Conservation (phyloP, 2,888 invertebrate species). For the Fissipunctia ypsillon region DNA sequence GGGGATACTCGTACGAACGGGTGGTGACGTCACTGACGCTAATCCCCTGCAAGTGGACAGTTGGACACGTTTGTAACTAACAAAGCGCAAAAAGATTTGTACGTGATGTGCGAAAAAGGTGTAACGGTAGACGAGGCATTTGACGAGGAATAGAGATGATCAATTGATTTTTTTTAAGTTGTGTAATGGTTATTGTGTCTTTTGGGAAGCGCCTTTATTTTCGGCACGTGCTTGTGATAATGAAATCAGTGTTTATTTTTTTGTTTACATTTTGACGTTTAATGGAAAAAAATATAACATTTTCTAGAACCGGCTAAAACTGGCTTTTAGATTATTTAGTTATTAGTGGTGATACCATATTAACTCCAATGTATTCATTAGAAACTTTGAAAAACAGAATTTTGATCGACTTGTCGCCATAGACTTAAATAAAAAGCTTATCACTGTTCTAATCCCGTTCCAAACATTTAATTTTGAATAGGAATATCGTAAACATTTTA, state of each 20-base stretch:
- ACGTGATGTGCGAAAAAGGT: conserved; percentile 65
- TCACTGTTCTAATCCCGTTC: conserved; percentile 59
- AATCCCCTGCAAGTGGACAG: conserved; percentile 67
- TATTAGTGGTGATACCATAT: neutral
- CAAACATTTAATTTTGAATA: conserved; percentile 59
- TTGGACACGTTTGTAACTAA: conserved; percentile 61
- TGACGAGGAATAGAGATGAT: neutral
- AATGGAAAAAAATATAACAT: neutral
- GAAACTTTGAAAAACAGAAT: conserved; percentile 32
- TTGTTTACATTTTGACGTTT: neutral
- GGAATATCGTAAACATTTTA: conserved; percentile 66
- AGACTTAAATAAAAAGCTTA: conserved; percentile 54
- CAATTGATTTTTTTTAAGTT: conserved; percentile 13
- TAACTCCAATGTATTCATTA: conserved; percentile 33
- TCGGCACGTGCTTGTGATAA: neutral
- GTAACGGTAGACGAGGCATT: conserved; percentile 63
- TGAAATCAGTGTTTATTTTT: neutral
- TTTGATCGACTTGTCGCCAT: conserved; percentile 34
- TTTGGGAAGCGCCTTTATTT: neutral
- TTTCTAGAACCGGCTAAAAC: neutral
- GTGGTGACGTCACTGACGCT: conserved; percentile 72
- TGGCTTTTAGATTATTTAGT: neutral
- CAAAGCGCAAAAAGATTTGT: conserved; percentile 64
- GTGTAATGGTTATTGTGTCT: conserved; percentile 1
- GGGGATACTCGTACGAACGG: conserved; percentile 57